Percentiles rank a stretch among this genome's conserved stretches.
Evolutionary conservation across 2,797 vertebrate genomes (phyloP).

Genomic region (Erpetoichthys calabaricus): DNA sequence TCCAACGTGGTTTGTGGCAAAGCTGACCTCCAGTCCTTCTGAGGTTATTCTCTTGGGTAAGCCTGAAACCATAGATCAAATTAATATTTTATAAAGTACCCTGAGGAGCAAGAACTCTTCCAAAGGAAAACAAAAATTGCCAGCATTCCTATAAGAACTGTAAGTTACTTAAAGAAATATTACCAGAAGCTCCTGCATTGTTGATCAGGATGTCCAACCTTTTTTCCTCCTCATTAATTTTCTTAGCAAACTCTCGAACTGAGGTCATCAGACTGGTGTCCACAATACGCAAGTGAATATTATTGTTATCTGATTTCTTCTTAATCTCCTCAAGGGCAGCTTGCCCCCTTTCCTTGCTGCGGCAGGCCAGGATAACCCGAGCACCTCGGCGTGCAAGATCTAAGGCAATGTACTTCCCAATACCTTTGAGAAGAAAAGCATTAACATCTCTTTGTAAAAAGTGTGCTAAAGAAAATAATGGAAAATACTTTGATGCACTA

Average conservation of each 20-base stretch:
- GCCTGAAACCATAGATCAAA: conserved; percentile 33
- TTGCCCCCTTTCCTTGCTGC: conserved; percentile 38
- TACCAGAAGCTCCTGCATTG: conserved; percentile 62
- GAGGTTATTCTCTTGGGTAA: conserved; percentile 45
- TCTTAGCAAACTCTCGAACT: conserved; percentile 44
- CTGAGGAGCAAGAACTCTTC: too few relatives aligned
- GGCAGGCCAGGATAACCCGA: conserved; percentile 66
- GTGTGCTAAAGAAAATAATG: too few relatives aligned
- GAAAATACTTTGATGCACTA: background rate
- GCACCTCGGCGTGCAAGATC: conserved; percentile 64
- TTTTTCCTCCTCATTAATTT: conserved; percentile 46
- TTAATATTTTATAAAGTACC: too few relatives aligned
- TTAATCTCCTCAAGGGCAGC: conserved; percentile 49
- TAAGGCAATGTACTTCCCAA: conserved; percentile 60
- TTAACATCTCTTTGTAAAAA: background rate
- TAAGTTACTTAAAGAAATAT: too few relatives aligned
- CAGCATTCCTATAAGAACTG: too few relatives aligned
- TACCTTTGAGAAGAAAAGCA: conserved; percentile 36
- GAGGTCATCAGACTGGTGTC: conserved; percentile 64
- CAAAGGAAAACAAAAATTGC: too few relatives aligned
- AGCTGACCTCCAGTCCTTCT: conserved; percentile 57
- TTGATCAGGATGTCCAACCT: conserved; percentile 69
- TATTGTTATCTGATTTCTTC: conserved; percentile 37
- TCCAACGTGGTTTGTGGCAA: conserved; percentile 69
- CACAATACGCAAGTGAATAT: conserved; percentile 50